These are phyloP conservation scores for Caenorhabditis wallacei DNA, from an alignment of 2,888 invertebrate species.

Conservation along the genomic window DNA sequence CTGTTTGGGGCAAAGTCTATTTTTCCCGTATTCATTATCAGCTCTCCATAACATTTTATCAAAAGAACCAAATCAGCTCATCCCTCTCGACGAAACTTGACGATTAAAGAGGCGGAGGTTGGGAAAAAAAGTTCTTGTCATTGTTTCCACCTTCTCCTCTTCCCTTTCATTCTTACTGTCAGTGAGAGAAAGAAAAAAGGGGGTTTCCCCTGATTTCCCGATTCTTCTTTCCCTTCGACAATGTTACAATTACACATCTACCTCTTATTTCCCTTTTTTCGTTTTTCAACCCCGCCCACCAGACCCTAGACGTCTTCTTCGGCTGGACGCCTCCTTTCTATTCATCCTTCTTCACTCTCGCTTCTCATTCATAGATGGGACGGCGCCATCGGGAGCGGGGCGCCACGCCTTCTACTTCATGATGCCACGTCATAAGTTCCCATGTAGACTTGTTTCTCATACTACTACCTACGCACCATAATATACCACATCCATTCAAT, in stretches of 20 bases:
- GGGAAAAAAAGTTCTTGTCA: constrained; percentile 18
- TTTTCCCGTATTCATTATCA: constrained; percentile 8
- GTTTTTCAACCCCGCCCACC: constrained; percentile 44
- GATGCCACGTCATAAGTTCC: constrained; percentile 34
- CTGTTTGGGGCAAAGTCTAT: constrained; percentile 36
- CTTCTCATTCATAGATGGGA: constrained; percentile 33
- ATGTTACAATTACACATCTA: constrained; percentile 53
- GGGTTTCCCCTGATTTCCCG: constrained; percentile 23
- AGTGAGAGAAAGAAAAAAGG: constrained; percentile 1
- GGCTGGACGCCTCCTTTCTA: constrained; percentile 36
- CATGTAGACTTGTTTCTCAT: neutral
- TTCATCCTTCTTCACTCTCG: constrained; percentile 45
- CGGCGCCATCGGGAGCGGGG: constrained; percentile 27
- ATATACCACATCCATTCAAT: constrained; percentile 20
- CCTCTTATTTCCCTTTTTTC: constrained; percentile 27
- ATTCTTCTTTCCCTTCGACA: constrained; percentile 16
- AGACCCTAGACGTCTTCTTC: constrained; percentile 57
- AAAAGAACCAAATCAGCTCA: constrained; percentile 34
- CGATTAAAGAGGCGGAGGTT: constrained; percentile 26
- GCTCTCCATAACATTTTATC: constrained; percentile 27
- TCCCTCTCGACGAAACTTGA: constrained; percentile 39
- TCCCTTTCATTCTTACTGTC: constrained; percentile 14
- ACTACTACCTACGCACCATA: constrained; percentile 29
- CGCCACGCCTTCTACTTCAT: constrained; percentile 3
- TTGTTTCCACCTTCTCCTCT: neutral